Conservation (phyloP, 92 coral and sea anemone species). For the Plumapathes pennacea region DNA sequence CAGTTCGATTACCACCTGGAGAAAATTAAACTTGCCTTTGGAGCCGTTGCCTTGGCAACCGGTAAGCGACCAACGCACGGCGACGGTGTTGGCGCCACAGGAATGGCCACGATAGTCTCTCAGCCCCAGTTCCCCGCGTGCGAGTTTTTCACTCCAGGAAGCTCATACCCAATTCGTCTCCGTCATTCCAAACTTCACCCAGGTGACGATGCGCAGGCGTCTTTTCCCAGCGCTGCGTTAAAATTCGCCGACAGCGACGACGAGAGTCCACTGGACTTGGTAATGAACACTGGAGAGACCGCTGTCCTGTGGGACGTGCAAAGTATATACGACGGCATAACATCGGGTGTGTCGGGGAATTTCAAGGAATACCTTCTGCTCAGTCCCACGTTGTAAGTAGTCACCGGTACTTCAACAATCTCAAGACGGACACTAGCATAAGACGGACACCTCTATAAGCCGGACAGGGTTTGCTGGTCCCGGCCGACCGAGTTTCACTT, state of each 20-base stretch:
- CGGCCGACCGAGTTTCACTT: no score
- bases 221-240: constrained; percentile 35
- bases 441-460: no score
- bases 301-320: constrained; percentile 14
- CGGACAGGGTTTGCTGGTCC: no score
- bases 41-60: constrained; percentile 1
- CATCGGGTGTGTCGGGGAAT: not conserved
- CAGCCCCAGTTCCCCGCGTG: constrained; percentile 42
- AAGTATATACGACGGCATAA: constrained; percentile 15
- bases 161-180: constrained; percentile 36
- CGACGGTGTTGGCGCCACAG: constrained; percentile 30
- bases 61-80: constrained; percentile 30
- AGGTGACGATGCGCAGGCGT: constrained; percentile 46
- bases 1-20: not conserved
- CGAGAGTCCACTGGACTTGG: constrained; percentile 38
- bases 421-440: no score
- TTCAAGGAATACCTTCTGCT: constrained; percentile 3
- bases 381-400: constrained; percentile 25
- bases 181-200: constrained; percentile 36
- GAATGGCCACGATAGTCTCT: constrained; percentile 42
- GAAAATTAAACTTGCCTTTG: constrained; percentile 34
- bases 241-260: constrained; percentile 46
- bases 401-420: no score
- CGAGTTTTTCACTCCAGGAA: constrained; percentile 50
- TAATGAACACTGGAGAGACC: constrained; percentile 35